Evolutionary conservation across 2,797 vertebrate species (phyloP).

Genomic region (Micrastur ruficollis): DNA sequence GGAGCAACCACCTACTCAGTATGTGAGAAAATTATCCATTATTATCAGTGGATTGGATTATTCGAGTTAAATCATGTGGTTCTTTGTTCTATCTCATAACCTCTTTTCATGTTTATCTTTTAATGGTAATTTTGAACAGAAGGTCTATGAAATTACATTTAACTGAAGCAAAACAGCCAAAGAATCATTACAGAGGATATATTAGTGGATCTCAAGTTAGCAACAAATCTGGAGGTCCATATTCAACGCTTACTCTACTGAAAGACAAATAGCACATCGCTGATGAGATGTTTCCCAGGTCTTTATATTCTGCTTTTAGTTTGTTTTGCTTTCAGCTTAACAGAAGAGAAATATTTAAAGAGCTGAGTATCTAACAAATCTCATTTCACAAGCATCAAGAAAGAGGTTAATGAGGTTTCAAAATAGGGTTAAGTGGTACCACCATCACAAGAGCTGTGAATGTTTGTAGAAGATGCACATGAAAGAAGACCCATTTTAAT

Average conservation of each 20-base stretch:
- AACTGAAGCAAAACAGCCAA: not conserved
- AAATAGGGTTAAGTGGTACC: slow-evolving; percentile 58
- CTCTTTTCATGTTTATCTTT: not conserved
- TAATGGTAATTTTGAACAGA: not conserved
- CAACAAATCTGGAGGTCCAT: not conserved
- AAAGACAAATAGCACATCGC: not conserved
- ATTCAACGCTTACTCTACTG: not conserved
- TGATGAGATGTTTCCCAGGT: slow-evolving; percentile 24
- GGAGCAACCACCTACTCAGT: not conserved
- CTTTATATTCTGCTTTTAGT: slow-evolving; percentile 50
- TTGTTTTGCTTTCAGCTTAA: slow-evolving; percentile 38
- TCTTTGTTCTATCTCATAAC: not conserved
- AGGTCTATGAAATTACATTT: not conserved
- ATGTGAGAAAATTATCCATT: not conserved
- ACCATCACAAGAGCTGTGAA: slow-evolving; percentile 46
- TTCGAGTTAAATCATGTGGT: not conserved
- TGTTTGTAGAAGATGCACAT: slow-evolving; percentile 58
- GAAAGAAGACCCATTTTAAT: slow-evolving; percentile 54
- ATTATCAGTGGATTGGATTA: not conserved
- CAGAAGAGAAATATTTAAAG: slow-evolving; percentile 47
- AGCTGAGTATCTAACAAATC: slow-evolving; percentile 26
- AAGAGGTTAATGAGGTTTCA: slow-evolving; percentile 63
- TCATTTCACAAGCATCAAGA: slow-evolving; percentile 62
- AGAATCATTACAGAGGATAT: not conserved
- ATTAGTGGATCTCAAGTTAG: not conserved